Conservation (phyloP, 92 coral and sea anemone genomes). For the Palythoa grandiflora region DNA sequence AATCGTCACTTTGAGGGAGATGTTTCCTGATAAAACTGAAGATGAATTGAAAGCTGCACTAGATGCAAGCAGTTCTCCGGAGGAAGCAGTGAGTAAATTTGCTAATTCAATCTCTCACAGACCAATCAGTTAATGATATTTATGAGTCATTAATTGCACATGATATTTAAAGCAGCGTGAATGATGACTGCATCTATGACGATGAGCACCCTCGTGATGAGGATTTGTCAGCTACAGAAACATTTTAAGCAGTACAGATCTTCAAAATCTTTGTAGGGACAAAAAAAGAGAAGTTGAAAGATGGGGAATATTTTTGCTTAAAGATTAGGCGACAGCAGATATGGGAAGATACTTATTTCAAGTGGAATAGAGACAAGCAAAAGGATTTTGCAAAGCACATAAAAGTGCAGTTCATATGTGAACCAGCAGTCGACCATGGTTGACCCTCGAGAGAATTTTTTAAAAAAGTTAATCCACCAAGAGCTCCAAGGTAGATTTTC, state of each 20-base stretch:
- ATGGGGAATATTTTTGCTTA: constrained; percentile 46
- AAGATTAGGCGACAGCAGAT: constrained; percentile 57
- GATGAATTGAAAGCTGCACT: too few relatives aligned
- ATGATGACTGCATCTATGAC: constrained; percentile 5
- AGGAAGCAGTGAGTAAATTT: too few relatives aligned
- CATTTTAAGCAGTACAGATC: neutral
- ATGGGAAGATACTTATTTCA: constrained; percentile 56
- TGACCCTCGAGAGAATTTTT: constrained; percentile 2
- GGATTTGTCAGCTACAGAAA: neutral
- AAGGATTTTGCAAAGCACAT: constrained; percentile 10
- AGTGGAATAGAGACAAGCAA: neutral
- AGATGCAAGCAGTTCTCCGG: too few relatives aligned
- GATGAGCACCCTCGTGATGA: neutral
- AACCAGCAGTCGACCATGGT: constrained; percentile 14
- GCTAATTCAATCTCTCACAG: too few relatives aligned
- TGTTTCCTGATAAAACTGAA: too few relatives aligned
- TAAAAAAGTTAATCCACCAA: too few relatives aligned
- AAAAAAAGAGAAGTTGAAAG: constrained; percentile 6
- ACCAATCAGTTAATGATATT: too few relatives aligned
- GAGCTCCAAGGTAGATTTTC: too few relatives aligned
- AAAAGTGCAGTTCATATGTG: constrained; percentile 25
- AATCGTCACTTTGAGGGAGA: too few relatives aligned
- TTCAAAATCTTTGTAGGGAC: neutral
- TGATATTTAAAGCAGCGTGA: neutral
- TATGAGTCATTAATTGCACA: too few relatives aligned